phyloP scores from a whole-genome alignment of 2,888 invertebrate genomes.

The Ferrisia virgata region DNA sequence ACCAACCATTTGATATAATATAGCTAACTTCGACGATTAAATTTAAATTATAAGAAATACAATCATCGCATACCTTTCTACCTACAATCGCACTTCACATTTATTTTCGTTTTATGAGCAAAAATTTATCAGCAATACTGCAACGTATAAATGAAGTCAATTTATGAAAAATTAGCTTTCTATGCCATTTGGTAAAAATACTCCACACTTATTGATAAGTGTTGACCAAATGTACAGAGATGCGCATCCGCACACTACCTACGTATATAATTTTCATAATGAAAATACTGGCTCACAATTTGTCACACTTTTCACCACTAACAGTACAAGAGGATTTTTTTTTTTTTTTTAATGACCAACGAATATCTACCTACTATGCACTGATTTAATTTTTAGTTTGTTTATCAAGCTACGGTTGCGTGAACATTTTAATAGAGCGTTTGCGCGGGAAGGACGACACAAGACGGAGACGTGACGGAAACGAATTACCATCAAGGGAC shows the following conservation, averaged over 20 bases:
- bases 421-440: slow-evolving; percentile 13
- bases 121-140: background rate
- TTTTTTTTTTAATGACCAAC: background rate
- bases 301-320: slow-evolving; percentile 13
- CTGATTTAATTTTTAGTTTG: slow-evolving; percentile 43
- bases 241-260: background rate
- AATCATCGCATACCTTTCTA: background rate
- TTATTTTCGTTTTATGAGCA: background rate
- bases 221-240: background rate
- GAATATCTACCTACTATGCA: background rate
- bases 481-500: slow-evolving; percentile 40
- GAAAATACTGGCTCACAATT: background rate
- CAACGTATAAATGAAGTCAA: background rate
- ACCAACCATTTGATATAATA: background rate
- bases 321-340: background rate
- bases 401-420: slow-evolving; percentile 39
- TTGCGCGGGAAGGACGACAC: slow-evolving; percentile 34
- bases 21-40: background rate
- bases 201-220: background rate
- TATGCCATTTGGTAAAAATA: background rate
- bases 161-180: too few species aligned
- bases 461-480: slow-evolving; percentile 41
- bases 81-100: background rate
- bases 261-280: too few species aligned
- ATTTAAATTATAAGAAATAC: background rate